These are phyloP conservation scores for Probosciger aterrimus DNA, from an alignment of 2,113 vertebrate genomes.

Conservation along the genomic window DNA sequence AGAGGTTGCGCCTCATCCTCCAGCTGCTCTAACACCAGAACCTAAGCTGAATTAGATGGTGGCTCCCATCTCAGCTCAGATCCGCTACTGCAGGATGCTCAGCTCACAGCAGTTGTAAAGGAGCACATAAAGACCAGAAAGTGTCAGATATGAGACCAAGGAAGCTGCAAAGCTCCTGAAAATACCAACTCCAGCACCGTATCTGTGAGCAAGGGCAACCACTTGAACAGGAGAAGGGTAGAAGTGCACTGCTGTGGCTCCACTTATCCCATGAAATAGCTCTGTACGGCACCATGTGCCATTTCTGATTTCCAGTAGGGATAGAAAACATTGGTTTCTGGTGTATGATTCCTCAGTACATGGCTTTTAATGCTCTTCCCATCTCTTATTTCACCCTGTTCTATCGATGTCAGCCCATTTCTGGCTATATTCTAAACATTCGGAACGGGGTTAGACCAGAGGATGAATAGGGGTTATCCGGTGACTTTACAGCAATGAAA, in stretches of 20 bases:
- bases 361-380: not conserved
- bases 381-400: not conserved
- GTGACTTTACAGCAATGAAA: not conserved
- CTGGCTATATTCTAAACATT: not conserved
- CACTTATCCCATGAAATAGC: not conserved
- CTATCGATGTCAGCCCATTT: not conserved
- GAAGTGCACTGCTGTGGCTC: not conserved
- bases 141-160: not conserved
- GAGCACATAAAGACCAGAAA: not conserved
- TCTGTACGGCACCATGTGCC: not conserved
- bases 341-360: not conserved
- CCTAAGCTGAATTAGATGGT: not conserved
- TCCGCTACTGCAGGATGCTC: not conserved
- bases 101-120: not conserved
- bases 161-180: not conserved
- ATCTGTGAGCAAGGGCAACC: not conserved
- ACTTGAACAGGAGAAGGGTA: not conserved
- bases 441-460: fast-evolving
- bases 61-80: not conserved
- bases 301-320: not conserved
- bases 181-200: not conserved
- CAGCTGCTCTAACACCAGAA: not conserved
- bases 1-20: not conserved
- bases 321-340: not conserved
- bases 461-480: not conserved